Evolutionary conservation across 2,113 vertebrate genomes (phyloP), one percentile per base, ranked within the genome.

Genomic region (Lanius ludovicianus): DNA sequence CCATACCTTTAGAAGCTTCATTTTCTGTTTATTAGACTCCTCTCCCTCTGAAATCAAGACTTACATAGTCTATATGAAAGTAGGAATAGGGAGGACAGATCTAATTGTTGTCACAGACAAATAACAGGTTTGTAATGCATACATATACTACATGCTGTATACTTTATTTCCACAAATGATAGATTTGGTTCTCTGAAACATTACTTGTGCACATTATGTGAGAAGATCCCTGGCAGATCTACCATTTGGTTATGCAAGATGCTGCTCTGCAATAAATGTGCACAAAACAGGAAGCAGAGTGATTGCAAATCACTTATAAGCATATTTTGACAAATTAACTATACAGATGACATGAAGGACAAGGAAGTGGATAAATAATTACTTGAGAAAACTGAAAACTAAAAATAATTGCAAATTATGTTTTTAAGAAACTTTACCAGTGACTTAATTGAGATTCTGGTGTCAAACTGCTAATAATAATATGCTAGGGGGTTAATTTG

Each of bases 221-320:
- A 92, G 56, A 90, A 86, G 53, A 70, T 52, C 60, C 64, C 60
- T 90, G 76, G 77, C 35, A 41, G 39, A 90, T 92, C 85, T 84
- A 73, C n/a, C 56, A 49, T 64, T 94, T 78, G 64, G 69, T 92
- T 96, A 96, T 92, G 91, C 84, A 96, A 94, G 84, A 92, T 62
- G 83, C 44, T 74, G 84, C 77, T 92, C 57, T 56, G 84, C 69
- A 87, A 68, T 55, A 90, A 85, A 91, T 55, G 84, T 35, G 84
- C 77, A 89, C 62, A 73, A 65, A 95, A 91, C 95, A 96, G 96
- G 95, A 97, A 97, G 77, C 69, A 81, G 30, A 64, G 37, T 91
- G 91, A 97, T 93, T 96, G 84, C 91, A 95, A 96, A 93, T 95
- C 94, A 94, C 87, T 96, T 89, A 63, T 4, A 23, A 95, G 71